Evolutionary conservation across 1,140 invertebrate species (phyloP).

Genomic region (Lepidurus apus): DNA sequence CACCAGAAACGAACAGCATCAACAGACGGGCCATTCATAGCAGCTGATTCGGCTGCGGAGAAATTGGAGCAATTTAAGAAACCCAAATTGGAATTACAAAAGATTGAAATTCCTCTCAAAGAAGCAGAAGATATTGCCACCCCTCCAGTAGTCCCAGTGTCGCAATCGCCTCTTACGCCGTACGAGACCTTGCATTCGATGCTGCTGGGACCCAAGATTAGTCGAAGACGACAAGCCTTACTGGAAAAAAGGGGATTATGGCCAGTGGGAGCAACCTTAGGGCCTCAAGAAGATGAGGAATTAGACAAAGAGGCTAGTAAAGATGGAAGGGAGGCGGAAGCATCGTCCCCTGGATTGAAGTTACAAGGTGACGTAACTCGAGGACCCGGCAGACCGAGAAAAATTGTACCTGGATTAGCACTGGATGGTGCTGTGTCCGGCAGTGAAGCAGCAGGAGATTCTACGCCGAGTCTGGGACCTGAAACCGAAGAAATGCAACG

Average conservation of each 20-base stretch:
- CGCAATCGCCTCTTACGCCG: not conserved
- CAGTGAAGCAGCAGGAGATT: conserved; percentile 28
- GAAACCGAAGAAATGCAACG: conserved; percentile 44
- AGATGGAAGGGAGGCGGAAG: not conserved
- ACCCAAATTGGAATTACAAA: not conserved
- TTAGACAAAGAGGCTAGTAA: not conserved
- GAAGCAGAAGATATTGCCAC: not conserved
- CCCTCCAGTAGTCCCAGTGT: not conserved
- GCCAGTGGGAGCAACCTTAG: not conserved
- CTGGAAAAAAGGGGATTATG: not conserved
- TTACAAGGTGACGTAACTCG: not conserved
- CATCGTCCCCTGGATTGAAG: not conserved
- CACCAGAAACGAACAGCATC: not conserved
- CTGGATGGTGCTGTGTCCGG: not conserved
- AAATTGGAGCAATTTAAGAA: conserved; percentile 7
- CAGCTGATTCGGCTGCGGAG: not conserved
- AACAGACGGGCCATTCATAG: not conserved
- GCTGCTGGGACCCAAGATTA: not conserved
- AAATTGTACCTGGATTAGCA: conserved; percentile 28
- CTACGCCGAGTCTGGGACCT: conserved; percentile 34
- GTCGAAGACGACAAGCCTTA: conserved; percentile 2
- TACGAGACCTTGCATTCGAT: not conserved
- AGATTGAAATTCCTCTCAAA: not conserved
- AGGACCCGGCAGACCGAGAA: not conserved
- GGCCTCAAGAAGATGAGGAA: not conserved